A percentile compares a stretch with the other conserved stretches of the same genome.
These are phyloP conservation scores for Stichodactyla helianthus DNA, from an alignment of 64 coral and sea anemone genomes.

Conservation along the genomic window DNA sequence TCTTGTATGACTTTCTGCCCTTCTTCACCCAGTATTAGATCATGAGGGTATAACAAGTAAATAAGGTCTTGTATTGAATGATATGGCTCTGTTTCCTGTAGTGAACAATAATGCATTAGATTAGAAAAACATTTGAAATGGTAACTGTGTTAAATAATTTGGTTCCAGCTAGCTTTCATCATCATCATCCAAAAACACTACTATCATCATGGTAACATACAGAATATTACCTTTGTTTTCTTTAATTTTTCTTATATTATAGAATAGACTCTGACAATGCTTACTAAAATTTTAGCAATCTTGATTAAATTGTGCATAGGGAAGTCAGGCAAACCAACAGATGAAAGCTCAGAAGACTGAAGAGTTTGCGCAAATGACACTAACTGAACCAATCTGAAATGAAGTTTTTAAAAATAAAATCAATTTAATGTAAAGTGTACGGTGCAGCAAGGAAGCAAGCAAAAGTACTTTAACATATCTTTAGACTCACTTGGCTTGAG, in stretches of 20 bases:
- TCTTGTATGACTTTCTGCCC: constrained; percentile 73
- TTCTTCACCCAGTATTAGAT: constrained; percentile 68
- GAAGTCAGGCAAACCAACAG: constrained; percentile 93
- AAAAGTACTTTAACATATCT: neutral
- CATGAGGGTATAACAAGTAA: constrained; percentile 76
- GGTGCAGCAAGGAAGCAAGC: too few species aligned
- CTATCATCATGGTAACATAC: neutral
- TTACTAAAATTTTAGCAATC: constrained; percentile 88
- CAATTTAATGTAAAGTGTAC: neutral
- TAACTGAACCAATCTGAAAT: constrained; percentile 71
- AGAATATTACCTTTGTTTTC: neutral
- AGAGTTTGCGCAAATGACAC: constrained; percentile 89
- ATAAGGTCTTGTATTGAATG: constrained; percentile 65
- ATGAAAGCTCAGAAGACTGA: constrained; percentile 87
- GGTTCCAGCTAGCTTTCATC: too few species aligned
- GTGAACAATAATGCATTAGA: neutral
- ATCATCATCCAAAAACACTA: neutral
- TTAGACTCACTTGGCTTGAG: constrained; percentile 41
- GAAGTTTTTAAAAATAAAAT: neutral
- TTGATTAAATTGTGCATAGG: constrained; percentile 89
- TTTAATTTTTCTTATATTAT: neutral
- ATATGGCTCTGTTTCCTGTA: constrained; percentile 53
- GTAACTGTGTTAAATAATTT: too few species aligned
- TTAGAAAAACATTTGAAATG: neutral
- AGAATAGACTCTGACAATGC: neutral